Conservation (phyloP, 2,888 invertebrate species). For the Clunio marinus region DNA sequence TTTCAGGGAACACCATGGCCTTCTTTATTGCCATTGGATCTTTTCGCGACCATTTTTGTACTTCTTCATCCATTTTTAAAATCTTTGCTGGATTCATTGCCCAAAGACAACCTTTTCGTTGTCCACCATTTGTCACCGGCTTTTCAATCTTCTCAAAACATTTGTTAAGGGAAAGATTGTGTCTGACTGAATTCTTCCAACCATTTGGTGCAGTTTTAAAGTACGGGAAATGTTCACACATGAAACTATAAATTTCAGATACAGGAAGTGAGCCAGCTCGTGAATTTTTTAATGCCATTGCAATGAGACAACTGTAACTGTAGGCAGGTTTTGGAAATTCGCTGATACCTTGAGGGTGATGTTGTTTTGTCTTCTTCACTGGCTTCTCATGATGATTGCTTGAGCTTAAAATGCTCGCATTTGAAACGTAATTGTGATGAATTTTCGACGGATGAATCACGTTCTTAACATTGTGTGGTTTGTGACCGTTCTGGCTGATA, state of each 20-base stretch:
- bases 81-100: constrained; percentile 94
- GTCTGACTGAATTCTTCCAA: constrained; percentile 98
- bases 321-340: constrained; percentile 93
- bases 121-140: constrained; percentile 80
- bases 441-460: constrained; percentile 24
- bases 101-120: constrained; percentile 88
- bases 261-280: constrained; percentile 91
- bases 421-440: constrained; percentile 39
- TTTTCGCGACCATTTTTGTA: constrained; percentile 95
- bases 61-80: constrained; percentile 96
- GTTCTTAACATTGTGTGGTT: constrained; percentile 20
- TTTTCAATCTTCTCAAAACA: constrained; percentile 98
- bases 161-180: constrained; percentile 95
- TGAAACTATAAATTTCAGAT: constrained; percentile 97
- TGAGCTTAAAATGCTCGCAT: constrained; percentile 41
- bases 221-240: constrained; percentile 98
- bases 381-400: constrained; percentile 40
- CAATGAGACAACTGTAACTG: constrained; percentile 96
- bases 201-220: constrained; percentile 97
- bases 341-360: constrained; percentile 49
- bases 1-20: constrained; percentile 91
- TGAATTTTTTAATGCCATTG: constrained; percentile 96
- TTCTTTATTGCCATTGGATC: constrained; percentile 88
- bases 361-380: constrained; percentile 8
- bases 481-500: background rate